These are phyloP conservation scores for Periplaneta americana DNA, from an alignment of 1,140 invertebrate genomes.

Conservation along the genomic window DNA sequence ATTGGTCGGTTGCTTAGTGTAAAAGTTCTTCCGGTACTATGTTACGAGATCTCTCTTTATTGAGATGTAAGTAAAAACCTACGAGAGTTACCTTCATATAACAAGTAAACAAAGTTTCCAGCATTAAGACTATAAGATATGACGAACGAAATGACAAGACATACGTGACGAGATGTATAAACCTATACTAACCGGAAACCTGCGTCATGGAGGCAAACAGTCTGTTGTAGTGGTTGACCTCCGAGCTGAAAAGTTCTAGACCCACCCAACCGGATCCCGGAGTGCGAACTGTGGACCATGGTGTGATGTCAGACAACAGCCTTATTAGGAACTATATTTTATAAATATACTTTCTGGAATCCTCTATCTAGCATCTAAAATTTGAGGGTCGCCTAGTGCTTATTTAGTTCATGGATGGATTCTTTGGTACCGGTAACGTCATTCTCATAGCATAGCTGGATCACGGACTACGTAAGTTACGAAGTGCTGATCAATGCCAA, in stretches of 20 bases:
- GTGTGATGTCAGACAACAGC: not conserved
- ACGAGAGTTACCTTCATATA: too few species aligned
- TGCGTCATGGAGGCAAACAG: not conserved
- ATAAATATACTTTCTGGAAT: not conserved
- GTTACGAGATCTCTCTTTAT: too few species aligned
- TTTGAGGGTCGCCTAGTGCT: not conserved
- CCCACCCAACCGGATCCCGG: not conserved
- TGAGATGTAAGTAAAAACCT: too few species aligned
- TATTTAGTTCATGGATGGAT: too few species aligned
- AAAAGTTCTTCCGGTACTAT: too few species aligned
- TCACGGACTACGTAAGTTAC: too few species aligned
- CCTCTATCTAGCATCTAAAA: not conserved
- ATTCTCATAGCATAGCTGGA: too few species aligned
- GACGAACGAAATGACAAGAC: not conserved
- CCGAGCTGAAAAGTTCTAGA: too few species aligned
- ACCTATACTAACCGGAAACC: not conserved
- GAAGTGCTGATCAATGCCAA: too few species aligned
- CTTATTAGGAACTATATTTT: not conserved
- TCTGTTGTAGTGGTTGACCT: not conserved
- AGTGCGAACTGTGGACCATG: not conserved
- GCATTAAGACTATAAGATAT: not conserved
- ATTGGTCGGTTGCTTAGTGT: too few species aligned
- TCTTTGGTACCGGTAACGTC: too few species aligned
- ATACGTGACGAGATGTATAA: not conserved
- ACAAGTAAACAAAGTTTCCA: not conserved